Evolutionary conservation across 1,140 invertebrate genomes (phyloP), one percentile per base, ranked within the genome.

Genomic region (Cyclargus thomasi): DNA sequence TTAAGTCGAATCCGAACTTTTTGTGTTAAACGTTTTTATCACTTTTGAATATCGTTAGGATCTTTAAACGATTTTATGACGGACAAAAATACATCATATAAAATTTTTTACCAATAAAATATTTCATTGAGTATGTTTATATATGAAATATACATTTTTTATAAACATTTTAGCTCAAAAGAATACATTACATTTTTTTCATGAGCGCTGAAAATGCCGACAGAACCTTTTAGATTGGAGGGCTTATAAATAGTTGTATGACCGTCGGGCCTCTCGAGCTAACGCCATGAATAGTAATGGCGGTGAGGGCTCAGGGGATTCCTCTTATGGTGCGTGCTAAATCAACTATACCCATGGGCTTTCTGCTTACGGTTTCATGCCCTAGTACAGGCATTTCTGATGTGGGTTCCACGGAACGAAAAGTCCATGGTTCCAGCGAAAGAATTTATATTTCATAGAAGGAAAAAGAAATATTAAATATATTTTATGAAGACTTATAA

Each of bases 291-390:
- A 88, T 90, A 90, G 83, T 88, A 86, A 90, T 88, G 74, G 80
- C 79, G 80, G 82, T 78, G 77, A 79, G 76, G 75, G 70, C 80
- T 79, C 79, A 62, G 70, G 81, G 80, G 86, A 82, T 71, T 72
- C 72, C 73, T 75, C 77, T 87, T 87, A 90, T 86, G 83, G 87
- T 83, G 85, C 85, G 85, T 90, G 78, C 83, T 81, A 88, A 90
- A 90, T 90, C 81, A 82, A 84, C 84, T 81, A 86, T 82, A 80
- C 82, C 79, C 85, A 62, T 64, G 80, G 81, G 85, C 77, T 73
- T 69, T 73, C 72, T 73, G 67, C 65, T 76, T 79, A 78, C 79
- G 74, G 76, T 80, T 85, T 81, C 78, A 81, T 82, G 72, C 2
- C 29, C 4, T 29, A 29, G 23, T 29, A 29, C 29, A 29, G 29